Conservation (phyloP, 1,140 invertebrate species). For the Augochlora pura region DNA sequence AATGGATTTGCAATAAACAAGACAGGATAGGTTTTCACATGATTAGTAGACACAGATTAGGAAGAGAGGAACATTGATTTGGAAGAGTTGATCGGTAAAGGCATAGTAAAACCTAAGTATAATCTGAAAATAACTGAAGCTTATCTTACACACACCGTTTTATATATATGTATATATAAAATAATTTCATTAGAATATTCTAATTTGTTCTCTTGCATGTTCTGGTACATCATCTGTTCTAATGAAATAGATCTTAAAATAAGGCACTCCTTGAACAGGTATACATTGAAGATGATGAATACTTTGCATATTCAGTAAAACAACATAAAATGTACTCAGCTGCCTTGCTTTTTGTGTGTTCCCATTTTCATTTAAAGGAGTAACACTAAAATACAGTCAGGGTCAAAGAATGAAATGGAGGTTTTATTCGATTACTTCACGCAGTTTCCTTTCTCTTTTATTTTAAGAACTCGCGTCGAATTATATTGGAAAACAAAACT, state of each 20-base stretch:
- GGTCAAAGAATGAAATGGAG: neutral
- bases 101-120: neutral
- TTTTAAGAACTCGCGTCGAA: neutral
- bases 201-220: no score
- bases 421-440: neutral
- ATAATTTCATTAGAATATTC: neutral
- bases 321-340: no score
- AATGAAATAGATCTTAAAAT: no score
- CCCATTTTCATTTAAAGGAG: no score
- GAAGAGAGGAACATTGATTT: no score
- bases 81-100: neutral
- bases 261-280: no score
- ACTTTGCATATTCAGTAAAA: no score
- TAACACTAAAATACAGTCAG: no score
- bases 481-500: no score
- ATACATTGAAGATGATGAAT: no score
- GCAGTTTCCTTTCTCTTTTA: neutral
- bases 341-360: no score
- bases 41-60: neutral
- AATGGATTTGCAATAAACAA: constrained; percentile 3
- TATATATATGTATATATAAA: neutral
- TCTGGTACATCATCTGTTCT: no score
- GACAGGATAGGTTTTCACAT: neutral
- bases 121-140: neutral
- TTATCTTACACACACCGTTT: neutral